These are phyloP conservation scores for Phyto melanocephala DNA, from an alignment of 2,888 invertebrate species.

Conservation along the genomic window DNA sequence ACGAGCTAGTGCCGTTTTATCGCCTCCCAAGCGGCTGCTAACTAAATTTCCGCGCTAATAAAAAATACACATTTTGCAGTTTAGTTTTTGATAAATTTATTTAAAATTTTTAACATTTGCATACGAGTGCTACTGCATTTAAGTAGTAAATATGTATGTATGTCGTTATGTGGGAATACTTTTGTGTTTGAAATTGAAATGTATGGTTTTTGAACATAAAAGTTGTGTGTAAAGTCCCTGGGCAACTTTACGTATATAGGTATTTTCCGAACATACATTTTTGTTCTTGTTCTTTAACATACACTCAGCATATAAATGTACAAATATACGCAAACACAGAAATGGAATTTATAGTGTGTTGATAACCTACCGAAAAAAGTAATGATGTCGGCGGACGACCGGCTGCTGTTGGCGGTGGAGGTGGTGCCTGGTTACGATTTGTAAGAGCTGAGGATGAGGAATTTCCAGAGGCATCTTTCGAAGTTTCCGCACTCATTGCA, in stretches of 20 bases:
- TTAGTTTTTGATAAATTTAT: conserved; percentile 14
- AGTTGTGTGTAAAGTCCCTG: conserved; percentile 14
- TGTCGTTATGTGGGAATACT: no score
- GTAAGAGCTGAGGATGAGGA: conserved; percentile 28
- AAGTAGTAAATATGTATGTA: neutral
- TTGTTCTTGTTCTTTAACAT: neutral
- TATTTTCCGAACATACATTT: neutral
- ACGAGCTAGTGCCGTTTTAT: conserved; percentile 80
- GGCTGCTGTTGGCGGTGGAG: conserved; percentile 73
- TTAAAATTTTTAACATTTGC: neutral
- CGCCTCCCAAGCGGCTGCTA: conserved; percentile 74
- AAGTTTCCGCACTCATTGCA: conserved; percentile 66
- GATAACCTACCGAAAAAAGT: conserved; percentile 72
- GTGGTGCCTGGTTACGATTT: conserved; percentile 54
- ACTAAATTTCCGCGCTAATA: conserved; percentile 75
- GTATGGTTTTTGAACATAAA: conserved; percentile 1
- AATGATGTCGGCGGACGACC: conserved; percentile 74
- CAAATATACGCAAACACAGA: neutral
- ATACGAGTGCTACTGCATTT: neutral
- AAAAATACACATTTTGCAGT: neutral
- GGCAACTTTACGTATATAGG: conserved; percentile 24
- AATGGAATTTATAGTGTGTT: conserved; percentile 26
- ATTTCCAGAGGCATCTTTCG: conserved; percentile 56
- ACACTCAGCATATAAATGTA: neutral
- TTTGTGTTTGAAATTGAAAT: conserved; percentile 32